Base-by-base conservation (phyloP, 2,113 vertebrate genomes). In the Eulemur rufifrons region DNA sequence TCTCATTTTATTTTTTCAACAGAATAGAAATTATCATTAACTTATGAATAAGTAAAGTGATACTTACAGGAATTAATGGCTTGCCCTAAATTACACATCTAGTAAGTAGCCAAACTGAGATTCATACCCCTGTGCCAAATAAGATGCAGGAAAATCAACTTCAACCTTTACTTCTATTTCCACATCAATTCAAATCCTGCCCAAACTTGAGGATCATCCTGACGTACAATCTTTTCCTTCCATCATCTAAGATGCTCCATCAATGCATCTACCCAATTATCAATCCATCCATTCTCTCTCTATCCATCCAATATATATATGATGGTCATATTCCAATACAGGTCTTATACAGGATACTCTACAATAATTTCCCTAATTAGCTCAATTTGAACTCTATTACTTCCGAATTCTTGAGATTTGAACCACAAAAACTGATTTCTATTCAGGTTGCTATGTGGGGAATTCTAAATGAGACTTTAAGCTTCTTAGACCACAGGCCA, bases 371-470 rank as follows among this genome's bases (percentile, higher is more conserved):
- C 12, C 86, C 10, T 89, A 71, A 59, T 39, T 13, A 94, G n/a
- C 37, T 90, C 56, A 56, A 17, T 6, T 21, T 64, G 8, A 90
- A 64, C 4, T 15, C 39, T 9, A 56, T 84, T 73, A 34, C 54
- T 93, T 92, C 59, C 81, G 34, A 96, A 76, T 59, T 86, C 32
- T 69, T 91, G 54, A 66, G 59, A 66, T 64, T 86, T 91, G 15
- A 27, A 80, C 23, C 52, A 84, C 63, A 84, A 74, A 85, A 76
- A 63, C 1, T 13, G 29, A 90, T 80, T 88, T 96, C 52, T 23
- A 78, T 63, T 95, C 37, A 86, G 27, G 39, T 11, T 47, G 5
- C 20, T 50, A 68, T 61, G 11, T 64, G 17, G 83, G 61, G 68
- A 91, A 66, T 74, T 23, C 27, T 81, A 86, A 80, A 54, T 45